Conservation (phyloP, 2,113 vertebrate species). For the Theristicus caerulescens region DNA sequence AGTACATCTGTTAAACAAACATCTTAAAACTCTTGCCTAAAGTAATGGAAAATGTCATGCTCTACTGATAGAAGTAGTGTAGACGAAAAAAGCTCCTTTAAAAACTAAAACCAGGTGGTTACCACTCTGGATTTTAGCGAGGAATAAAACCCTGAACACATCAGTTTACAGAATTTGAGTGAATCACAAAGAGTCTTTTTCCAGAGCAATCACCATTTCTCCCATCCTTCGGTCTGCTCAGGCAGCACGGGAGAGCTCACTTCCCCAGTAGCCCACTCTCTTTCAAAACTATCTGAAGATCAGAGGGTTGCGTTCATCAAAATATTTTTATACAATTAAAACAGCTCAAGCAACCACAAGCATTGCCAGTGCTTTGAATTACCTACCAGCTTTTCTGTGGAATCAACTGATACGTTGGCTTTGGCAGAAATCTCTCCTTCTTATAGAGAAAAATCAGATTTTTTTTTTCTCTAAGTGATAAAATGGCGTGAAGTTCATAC, state of each 20-base stretch:
- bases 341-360: not conserved
- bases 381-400: not conserved
- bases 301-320: not conserved
- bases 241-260: not conserved
- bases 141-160: not conserved
- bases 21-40: not conserved
- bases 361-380: not conserved
- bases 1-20: constrained; percentile 55
- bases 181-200: not conserved
- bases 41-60: constrained; percentile 49
- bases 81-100: not conserved
- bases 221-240: not conserved
- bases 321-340: not conserved
- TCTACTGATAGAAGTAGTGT: constrained; percentile 1
- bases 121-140: not conserved
- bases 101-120: constrained; percentile 47
- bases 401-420: not conserved
- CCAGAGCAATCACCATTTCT: not conserved
- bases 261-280: not conserved
- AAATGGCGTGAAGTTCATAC: not conserved
- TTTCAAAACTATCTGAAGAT: not conserved
- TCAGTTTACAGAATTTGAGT: not conserved
- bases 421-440: not conserved
- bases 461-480: not conserved
- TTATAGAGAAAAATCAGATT: not conserved